These are phyloP conservation scores for Silvanus unidentatus DNA, from an alignment of 2,888 invertebrate species.

Conservation along the genomic window DNA sequence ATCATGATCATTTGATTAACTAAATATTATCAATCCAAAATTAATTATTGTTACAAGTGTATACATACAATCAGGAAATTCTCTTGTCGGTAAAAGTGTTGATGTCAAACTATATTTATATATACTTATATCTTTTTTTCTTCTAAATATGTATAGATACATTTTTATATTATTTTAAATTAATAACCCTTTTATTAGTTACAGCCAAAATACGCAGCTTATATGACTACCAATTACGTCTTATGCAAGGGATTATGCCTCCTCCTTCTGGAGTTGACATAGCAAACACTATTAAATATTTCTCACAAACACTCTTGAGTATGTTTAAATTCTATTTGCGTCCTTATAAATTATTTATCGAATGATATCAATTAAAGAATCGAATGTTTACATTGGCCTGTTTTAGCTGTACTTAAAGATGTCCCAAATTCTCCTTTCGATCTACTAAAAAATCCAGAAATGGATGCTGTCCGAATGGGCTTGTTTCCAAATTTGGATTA, in stretches of 20 bases:
- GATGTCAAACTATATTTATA: too few species aligned
- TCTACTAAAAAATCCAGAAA: conserved; percentile 80
- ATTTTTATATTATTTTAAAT: too few species aligned
- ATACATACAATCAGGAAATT: too few species aligned
- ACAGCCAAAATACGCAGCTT: conserved; percentile 96
- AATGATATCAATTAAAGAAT: neutral
- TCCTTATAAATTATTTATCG: neutral
- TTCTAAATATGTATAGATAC: too few species aligned
- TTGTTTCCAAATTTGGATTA: conserved; percentile 96
- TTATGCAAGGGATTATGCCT: conserved; percentile 86
- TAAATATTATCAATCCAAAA: too few species aligned
- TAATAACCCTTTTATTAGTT: conserved; percentile 55
- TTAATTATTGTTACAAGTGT: too few species aligned
- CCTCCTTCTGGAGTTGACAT: conserved; percentile 93
- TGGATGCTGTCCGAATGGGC: conserved; percentile 79
- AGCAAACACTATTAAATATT: conserved; percentile 95
- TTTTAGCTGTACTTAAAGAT: conserved; percentile 88
- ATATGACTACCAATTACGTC: conserved; percentile 91
- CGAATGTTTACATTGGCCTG: neutral
- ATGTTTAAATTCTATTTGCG: conserved; percentile 48
- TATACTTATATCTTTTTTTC: too few species aligned
- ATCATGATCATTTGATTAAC: too few species aligned
- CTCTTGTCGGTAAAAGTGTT: too few species aligned
- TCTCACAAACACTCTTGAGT: conserved; percentile 95
- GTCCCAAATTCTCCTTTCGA: conserved; percentile 89